Evolutionary conservation across 2,113 vertebrate genomes (phyloP).

Genomic region (Petaurus breviceps): DNA sequence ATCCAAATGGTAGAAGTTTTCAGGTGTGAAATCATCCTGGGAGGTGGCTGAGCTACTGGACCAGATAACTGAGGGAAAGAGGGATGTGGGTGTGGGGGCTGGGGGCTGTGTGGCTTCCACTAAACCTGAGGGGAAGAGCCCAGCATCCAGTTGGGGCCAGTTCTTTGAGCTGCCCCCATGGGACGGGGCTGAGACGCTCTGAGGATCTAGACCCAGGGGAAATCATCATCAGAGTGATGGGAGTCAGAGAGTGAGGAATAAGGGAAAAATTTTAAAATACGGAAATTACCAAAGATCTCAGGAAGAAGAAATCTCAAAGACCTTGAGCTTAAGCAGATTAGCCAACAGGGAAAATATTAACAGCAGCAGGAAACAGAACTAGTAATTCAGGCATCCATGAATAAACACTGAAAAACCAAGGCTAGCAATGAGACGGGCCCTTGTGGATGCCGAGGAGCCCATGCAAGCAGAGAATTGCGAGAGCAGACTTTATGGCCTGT

Average conservation of each 20-base stretch:
- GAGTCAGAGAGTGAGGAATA: background rate
- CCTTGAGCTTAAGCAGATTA: no score
- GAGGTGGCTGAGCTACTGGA: background rate
- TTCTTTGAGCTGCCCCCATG: background rate
- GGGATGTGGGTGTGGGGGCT: rapidly evolving
- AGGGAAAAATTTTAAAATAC: background rate
- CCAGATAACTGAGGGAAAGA: background rate
- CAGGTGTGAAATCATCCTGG: background rate
- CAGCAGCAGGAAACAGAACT: background rate
- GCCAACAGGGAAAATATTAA: background rate
- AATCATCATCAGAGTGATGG: background rate
- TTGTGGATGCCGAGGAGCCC: background rate
- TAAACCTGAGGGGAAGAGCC: background rate
- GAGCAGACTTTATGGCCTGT: background rate
- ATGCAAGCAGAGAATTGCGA: background rate
- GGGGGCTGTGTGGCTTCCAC: background rate
- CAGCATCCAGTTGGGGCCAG: background rate
- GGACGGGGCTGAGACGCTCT: background rate
- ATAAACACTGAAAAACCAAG: background rate
- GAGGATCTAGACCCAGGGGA: background rate
- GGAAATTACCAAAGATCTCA: background rate
- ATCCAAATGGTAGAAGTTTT: background rate
- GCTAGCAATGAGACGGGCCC: background rate
- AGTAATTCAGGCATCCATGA: background rate
- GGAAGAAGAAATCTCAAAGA: no score